Evolutionary conservation across 2,888 invertebrate genomes (phyloP), one percentile per base, ranked within the genome.

Genomic region (Corbicula japonica): DNA sequence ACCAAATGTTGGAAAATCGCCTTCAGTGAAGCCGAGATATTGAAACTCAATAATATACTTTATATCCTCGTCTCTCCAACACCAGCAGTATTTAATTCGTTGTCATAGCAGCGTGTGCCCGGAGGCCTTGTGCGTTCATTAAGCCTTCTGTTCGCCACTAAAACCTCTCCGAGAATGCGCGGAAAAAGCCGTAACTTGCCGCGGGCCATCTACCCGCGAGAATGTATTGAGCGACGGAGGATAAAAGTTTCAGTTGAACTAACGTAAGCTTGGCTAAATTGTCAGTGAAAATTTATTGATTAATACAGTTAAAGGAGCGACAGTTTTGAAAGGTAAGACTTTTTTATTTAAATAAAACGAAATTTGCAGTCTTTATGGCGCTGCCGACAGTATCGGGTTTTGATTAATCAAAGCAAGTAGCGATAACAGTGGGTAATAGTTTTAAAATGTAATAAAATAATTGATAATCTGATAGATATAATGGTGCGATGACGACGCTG

Each of bases 111-210:
- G 71, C 81, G 32, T 41, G 44, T 35, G 75, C 77, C 75, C 58
- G 38, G 30, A 61, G 77, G 72, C 44, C 21, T 38, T 65, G 34
- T 73, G 54, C 54, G 73, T 80, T 80, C 80, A 76, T 76, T 80
- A 68, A 68, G 65, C 63, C 72, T 56, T 68, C 68, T 62, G 61
- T 73, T 54, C 73, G 34, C 62, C 63, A 65, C 79, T 68, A 79
- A 65, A 83, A 79, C 70, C 72, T 66, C 74, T 61, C 69, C 58
- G 62, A 76, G 77, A 81, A 69, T 76, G 83, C 75, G 83, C 80
- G 54, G 52, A 54, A 54, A 84, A 81, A 76, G 78, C 76, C 85
- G 74, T 76, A 74, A 41, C 76, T 77, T 69, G 80, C 84, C 86
- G 62, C 21, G 44, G 87, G 79, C 71, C 23, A 32, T 63, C 62